Evolutionary conservation across 1,140 invertebrate species (phyloP).

Genomic region (Batillaria attramentaria): DNA sequence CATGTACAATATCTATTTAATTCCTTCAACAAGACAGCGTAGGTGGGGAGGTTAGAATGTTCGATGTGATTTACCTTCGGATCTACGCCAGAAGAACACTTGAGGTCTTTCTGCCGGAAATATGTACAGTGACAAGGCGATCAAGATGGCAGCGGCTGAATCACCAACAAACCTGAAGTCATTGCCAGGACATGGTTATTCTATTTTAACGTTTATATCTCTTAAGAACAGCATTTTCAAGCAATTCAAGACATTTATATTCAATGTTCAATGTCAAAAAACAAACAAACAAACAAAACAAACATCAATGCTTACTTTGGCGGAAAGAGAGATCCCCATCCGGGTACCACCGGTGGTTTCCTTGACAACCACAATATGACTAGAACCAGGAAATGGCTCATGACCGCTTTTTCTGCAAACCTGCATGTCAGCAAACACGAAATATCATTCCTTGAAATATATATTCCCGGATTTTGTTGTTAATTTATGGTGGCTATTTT

Average conservation of each 20-base stretch:
- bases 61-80: background rate
- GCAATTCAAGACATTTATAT: background rate
- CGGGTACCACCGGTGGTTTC: conserved; percentile 85
- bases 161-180: conserved; percentile 71
- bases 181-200: conserved; percentile 34
- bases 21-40: background rate
- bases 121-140: conserved; percentile 54
- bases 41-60: background rate
- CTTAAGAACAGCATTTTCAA: no score
- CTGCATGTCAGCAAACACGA: conserved; percentile 43
- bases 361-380: conserved; percentile 91
- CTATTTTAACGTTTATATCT: conserved; percentile 2
- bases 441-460: background rate
- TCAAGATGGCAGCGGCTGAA: conserved; percentile 55
- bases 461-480: background rate
- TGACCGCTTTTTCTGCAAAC: conserved; percentile 83
- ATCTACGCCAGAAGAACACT: conserved; percentile 37
- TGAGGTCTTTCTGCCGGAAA: conserved; percentile 52
- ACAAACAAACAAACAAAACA: background rate
- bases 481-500: background rate
- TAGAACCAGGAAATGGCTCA: conserved; percentile 83
- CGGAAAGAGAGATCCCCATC: conserved; percentile 77
- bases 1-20: background rate
- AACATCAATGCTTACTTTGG: conserved; percentile 35
- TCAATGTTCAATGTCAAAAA: background rate